Conservation (phyloP, 1,140 invertebrate species). For the fruit fly (Drosophila melanogaster) region Release_6_plus_ISO1_MT NC_004354.4:17372501-17373000, state of each 20-base stretch:
- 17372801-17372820: slow-evolving; percentile 48
- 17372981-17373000: slow-evolving; percentile 62
- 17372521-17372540: slow-evolving; percentile 22
- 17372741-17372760: slow-evolving; percentile 83
- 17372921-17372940: slow-evolving; percentile 82
- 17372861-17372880: slow-evolving; percentile 5
- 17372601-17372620: slow-evolving; percentile 60
- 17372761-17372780: slow-evolving; percentile 83
- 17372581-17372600: slow-evolving; percentile 81
- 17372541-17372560: slow-evolving; percentile 65
- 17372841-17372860: slow-evolving; percentile 77
- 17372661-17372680: not conserved
- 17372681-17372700: too few relatives aligned
- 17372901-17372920: slow-evolving; percentile 60
- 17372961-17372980: slow-evolving; percentile 67
- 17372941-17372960: slow-evolving; percentile 47
- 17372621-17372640: not conserved
- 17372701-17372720: slow-evolving; percentile 67
- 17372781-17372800: slow-evolving; percentile 66
- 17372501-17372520: slow-evolving; percentile 61
- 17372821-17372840: slow-evolving; percentile 76
- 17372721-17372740: slow-evolving; percentile 80
- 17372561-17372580: slow-evolving; percentile 83
- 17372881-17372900: slow-evolving; percentile 57
- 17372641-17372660: not conserved